Base-by-base conservation (phyloP, 1,140 invertebrate species). In the Heliconius hewitsoni region DNA sequence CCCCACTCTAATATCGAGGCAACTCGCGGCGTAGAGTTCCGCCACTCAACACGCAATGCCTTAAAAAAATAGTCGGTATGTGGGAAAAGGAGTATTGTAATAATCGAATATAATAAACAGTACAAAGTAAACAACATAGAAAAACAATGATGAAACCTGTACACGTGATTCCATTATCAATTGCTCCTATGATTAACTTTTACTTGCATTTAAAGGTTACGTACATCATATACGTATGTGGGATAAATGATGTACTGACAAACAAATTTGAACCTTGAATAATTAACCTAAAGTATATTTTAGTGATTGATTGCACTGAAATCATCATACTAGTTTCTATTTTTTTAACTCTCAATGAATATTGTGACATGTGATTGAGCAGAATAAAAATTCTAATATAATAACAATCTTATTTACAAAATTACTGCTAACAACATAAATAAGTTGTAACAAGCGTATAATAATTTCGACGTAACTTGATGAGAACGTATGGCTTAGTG, bases 181-280 rank as follows among this genome's bases (percentile, higher is more conserved):
- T 66, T 30, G 27, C 60, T 27, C 27, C 27, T 66, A 66, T 66
- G 60, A 66, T 66, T 66, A 66, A 30, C 60, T 66, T 66, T 66
- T 66, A 72, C 71, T 76, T 76, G 55, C 39, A 23, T 37, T 34
- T 76, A 66, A n/a, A 76, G 34, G 57, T 76, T 76, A 76, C 74
- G 74, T 66, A 66, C 52, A 57, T 57, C 18, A n/a, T 66, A 30
- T 66, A 52, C 50, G 18, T 8, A 66, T 30, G 60, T 30, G 23
- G 60, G 23, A 30, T 66, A 66, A 27, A 16, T 66, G 3, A 27
- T 66, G 9, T 66, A 8, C 1, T 66, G 13, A 9, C 6, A 76
- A 2, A 42, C 74, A 39, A 76, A 42, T 39, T 66, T 66, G n/a
- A 16, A 66, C 57, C 23, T 76, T 76, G 42, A 42, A 60, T 19